Percentiles rank a stretch among this genome's conserved stretches.
These are phyloP conservation scores for Malurus alboscapulatus DNA, from an alignment of 2,113 vertebrate species.

Conservation along the genomic window DNA sequence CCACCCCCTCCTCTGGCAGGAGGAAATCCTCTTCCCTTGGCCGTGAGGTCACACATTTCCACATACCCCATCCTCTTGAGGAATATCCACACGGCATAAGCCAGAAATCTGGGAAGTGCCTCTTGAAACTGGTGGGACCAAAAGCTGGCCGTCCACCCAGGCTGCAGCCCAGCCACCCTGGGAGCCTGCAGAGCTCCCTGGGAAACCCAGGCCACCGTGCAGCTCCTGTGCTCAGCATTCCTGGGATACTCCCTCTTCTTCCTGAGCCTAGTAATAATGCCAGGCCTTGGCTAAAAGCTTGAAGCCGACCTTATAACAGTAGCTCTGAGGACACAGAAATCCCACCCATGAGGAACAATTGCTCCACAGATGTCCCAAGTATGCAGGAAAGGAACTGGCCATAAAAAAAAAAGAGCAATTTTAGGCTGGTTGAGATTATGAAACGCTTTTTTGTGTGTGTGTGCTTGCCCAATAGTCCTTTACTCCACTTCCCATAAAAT, in stretches of 20 bases:
- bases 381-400: constrained; percentile 47
- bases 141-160: background rate
- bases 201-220: background rate
- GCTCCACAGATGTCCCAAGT: constrained; percentile 54
- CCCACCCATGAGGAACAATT: constrained; percentile 55
- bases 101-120: background rate
- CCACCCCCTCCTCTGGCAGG: background rate
- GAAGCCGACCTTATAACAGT: background rate
- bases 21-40: constrained; percentile 5
- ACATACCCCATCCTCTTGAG: background rate
- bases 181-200: background rate
- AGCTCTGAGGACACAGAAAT: constrained; percentile 24
- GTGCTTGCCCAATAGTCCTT: constrained; percentile 48
- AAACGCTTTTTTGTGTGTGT: constrained; percentile 47
- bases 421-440: constrained; percentile 51
- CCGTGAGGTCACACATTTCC: background rate
- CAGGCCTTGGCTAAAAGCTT: background rate
- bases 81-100: background rate
- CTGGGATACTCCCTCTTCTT: background rate
- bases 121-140: background rate
- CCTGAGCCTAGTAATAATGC: background rate
- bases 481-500: constrained; percentile 57
- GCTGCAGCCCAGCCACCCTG: background rate
- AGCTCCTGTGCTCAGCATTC: background rate
- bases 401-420: constrained; percentile 52